Evolutionary conservation across 2,888 invertebrate species (phyloP).

Genomic region (Netelia fuscicornis): DNA sequence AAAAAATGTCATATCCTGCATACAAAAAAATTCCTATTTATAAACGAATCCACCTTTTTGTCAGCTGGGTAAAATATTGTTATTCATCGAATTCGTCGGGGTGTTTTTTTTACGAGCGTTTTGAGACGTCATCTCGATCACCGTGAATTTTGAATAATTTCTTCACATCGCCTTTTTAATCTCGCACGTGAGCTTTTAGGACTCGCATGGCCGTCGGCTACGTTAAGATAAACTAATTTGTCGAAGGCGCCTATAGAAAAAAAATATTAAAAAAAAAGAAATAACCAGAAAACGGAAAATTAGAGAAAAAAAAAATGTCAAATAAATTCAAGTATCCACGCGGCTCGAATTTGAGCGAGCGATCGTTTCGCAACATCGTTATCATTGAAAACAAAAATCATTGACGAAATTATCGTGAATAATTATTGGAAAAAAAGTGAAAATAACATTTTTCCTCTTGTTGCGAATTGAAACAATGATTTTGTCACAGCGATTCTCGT

Average conservation of each 20-base stretch:
- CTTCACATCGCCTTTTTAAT: constrained; percentile 9
- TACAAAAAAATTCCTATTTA: constrained; percentile 36
- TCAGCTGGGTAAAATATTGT: constrained; percentile 45
- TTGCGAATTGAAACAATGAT: not conserved
- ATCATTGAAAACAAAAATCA: not conserved
- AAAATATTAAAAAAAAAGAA: not conserved
- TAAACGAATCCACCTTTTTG: constrained; percentile 22
- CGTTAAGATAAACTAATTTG: constrained; percentile 61
- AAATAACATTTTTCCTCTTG: not conserved
- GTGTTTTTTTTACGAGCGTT: not conserved
- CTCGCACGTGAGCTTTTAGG: constrained; percentile 4
- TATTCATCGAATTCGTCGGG: constrained; percentile 5
- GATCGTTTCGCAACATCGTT: not conserved
- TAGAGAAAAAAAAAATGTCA: constrained; percentile 15
- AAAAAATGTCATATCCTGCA: not conserved
- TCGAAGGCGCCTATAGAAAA: constrained; percentile 57
- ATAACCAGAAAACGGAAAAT: not conserved
- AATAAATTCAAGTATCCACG: constrained; percentile 28
- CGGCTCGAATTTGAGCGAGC: not conserved
- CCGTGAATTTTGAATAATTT: not conserved
- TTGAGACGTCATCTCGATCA: not conserved
- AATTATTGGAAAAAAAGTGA: not conserved
- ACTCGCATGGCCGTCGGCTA: constrained; percentile 61
- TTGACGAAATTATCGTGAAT: not conserved
- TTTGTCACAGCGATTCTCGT: too few species aligned